These are phyloP conservation scores for Philereme transversata DNA, from an alignment of 2,888 invertebrate species.

Conservation along the genomic window DNA sequence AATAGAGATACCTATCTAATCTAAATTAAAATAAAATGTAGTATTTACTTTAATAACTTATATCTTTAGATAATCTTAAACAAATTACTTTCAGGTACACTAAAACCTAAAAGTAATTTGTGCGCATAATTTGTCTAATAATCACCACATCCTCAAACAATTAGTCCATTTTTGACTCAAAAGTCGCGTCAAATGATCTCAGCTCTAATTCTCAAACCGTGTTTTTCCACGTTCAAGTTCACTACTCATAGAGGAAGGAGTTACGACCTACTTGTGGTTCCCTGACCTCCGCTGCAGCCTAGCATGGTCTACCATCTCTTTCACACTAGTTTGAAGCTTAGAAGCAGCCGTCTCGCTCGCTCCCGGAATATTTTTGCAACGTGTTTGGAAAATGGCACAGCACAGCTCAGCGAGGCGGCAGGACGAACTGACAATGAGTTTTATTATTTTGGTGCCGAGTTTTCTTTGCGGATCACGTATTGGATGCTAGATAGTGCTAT, in stretches of 20 bases:
- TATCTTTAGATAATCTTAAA: too few species aligned
- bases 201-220: constrained; percentile 64
- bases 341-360: constrained; percentile 58
- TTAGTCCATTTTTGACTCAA: not conserved
- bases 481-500: constrained; percentile 10
- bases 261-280: constrained; percentile 82
- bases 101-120: too few species aligned
- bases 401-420: constrained; percentile 40
- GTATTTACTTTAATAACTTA: too few species aligned
- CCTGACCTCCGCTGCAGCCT: constrained; percentile 80
- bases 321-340: constrained; percentile 42
- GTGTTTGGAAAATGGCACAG: constrained; percentile 67
- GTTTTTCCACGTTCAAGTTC: constrained; percentile 80
- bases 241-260: constrained; percentile 75
- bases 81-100: too few species aligned
- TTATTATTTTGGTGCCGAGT: constrained; percentile 35
- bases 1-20: too few species aligned
- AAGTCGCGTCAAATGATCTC: constrained; percentile 12
- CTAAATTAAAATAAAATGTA: too few species aligned
- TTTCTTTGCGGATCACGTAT: constrained; percentile 20
- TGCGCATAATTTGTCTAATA: not conserved
- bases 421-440: constrained; percentile 62
- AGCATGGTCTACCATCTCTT: constrained; percentile 56
- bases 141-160: not conserved
- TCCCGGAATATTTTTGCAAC: constrained; percentile 82